These are phyloP conservation scores for Phrynocephalus forsythii DNA, from an alignment of 2,797 vertebrate genomes.

Conservation along the genomic window DNA sequence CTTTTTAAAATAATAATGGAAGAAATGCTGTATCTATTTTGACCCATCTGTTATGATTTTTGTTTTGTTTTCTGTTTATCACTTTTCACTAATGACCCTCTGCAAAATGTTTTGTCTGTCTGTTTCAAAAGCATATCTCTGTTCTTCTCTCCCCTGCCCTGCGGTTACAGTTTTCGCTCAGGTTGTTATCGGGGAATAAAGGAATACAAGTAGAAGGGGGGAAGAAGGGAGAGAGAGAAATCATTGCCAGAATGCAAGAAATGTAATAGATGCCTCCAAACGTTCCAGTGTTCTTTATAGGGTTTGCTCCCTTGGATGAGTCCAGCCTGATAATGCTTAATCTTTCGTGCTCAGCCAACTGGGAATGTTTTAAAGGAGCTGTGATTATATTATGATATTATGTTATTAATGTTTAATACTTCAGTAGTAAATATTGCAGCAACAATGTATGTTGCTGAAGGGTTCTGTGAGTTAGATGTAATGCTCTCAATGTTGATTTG, in stretches of 20 bases:
- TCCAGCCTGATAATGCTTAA: conserved; percentile 19
- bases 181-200: neutral
- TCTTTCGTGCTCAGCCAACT: neutral
- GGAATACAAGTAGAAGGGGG: neutral
- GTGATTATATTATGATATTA: conserved; percentile 33
- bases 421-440: conserved; percentile 14
- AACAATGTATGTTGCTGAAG: neutral
- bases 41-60: too few relatives aligned
- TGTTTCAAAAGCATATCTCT: neutral
- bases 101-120: neutral
- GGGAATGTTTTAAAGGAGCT: neutral
- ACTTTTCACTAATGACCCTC: neutral
- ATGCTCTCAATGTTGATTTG: conserved; percentile 10
- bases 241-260: neutral
- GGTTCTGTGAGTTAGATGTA: neutral
- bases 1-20: too few relatives aligned
- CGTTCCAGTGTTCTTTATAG: neutral
- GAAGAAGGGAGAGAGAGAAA: neutral
- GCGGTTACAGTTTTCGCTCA: neutral
- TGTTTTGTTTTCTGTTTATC: too few relatives aligned
- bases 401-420: conserved; percentile 31
- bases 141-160: neutral
- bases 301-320: neutral
- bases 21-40: too few relatives aligned
- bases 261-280: neutral